Percentiles rank a stretch among this genome's conserved stretches.
Evolutionary conservation across 2,113 vertebrate species (phyloP).

Genomic region (Callipepla squamata): DNA sequence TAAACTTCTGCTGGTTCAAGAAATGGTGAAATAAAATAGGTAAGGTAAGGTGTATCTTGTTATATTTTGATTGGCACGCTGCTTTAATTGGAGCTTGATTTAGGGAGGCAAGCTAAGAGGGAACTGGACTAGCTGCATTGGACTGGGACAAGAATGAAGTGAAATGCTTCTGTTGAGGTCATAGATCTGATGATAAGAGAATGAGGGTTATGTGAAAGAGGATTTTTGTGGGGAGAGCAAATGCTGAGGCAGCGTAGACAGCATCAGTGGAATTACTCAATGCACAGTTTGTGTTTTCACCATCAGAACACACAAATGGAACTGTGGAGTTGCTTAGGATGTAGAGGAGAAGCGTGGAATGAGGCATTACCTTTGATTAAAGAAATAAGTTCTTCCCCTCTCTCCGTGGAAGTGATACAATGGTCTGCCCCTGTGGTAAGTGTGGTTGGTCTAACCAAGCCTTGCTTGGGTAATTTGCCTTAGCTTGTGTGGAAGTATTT

Average conservation of each 20-base stretch:
- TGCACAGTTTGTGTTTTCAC: neutral
- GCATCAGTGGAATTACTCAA: neutral
- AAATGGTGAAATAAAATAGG: neutral
- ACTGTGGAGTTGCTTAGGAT: neutral
- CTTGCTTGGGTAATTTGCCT: neutral
- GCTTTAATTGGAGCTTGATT: neutral
- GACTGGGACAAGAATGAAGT: rapidly evolving
- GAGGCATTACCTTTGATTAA: neutral
- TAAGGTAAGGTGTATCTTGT: neutral
- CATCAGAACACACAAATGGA: neutral
- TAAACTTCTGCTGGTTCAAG: neutral
- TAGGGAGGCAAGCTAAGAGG: neutral
- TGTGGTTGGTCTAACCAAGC: neutral
- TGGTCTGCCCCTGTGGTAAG: neutral
- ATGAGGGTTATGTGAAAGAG: neutral
- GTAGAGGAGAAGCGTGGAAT: neutral
- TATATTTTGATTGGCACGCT: rapidly evolving
- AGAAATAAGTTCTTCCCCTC: neutral
- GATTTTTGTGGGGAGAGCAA: neutral
- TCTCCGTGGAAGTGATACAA: neutral
- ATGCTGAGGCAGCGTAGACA: neutral
- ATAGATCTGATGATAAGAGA: neutral
- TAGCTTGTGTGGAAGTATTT: neutral
- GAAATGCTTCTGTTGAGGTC: neutral
- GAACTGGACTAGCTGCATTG: neutral